Evolutionary conservation across 2,113 vertebrate genomes (phyloP).

Genomic region (Amazona guildingii): DNA sequence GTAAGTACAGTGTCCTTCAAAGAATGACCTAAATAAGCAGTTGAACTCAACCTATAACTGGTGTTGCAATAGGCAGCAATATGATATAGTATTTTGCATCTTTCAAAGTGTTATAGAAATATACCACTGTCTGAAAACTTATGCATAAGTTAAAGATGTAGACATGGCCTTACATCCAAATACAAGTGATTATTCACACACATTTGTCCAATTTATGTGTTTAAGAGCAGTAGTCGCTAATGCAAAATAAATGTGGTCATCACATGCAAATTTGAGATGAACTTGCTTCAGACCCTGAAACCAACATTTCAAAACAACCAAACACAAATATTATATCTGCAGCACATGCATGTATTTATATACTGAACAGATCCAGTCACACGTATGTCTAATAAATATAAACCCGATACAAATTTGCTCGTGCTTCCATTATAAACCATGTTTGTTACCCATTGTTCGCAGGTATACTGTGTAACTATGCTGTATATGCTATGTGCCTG

Average conservation of each 20-base stretch:
- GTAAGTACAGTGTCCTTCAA: neutral
- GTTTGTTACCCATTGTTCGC: neutral
- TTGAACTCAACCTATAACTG: neutral
- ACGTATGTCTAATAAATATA: neutral
- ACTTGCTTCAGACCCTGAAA: neutral
- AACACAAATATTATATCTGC: neutral
- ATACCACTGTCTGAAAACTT: neutral
- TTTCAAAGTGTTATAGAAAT: neutral
- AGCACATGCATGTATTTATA: neutral
- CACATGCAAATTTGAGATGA: neutral
- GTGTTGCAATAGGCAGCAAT: neutral
- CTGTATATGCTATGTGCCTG: neutral
- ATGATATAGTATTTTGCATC: neutral
- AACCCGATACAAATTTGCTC: neutral
- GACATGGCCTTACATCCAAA: neutral
- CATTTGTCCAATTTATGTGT: neutral
- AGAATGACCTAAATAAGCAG: neutral
- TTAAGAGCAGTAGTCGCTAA: neutral
- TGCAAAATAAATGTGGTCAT: neutral
- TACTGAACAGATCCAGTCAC: neutral
- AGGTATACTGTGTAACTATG: neutral
- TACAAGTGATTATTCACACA: neutral
- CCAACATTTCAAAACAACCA: neutral
- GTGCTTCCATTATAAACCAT: neutral
- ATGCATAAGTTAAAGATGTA: neutral